Evolutionary conservation across 2,797 vertebrate genomes (phyloP), one percentile per base, ranked within the genome.

Genomic region (Oophaga sylvatica): DNA sequence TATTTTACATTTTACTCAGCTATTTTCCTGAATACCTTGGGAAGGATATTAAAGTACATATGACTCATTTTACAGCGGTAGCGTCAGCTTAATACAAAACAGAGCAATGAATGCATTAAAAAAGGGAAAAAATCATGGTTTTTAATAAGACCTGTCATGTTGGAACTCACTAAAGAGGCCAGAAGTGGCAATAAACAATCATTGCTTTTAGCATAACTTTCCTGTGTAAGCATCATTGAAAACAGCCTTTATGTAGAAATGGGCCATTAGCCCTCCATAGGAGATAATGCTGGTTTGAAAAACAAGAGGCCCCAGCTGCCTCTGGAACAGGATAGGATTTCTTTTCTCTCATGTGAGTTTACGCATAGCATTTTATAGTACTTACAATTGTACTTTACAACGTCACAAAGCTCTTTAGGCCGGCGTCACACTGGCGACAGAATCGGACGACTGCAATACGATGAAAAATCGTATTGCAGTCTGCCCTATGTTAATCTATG

Each of bases 251-350:
- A 48, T 76, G 57, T 48, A 35, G 5, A 62, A 71, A 56, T 19
- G 29, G 70, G 56, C 59, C 22, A 75, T 19, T 22, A 26, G 22
- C 16, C 31, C 29, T 45, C 35, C 71, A 22, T 11, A 73, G 10
- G 10, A 73, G n/a, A 45, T 73, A 73, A 70, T 68, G 63, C n/a
- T 70, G 41, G 45, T 80, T 68, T 80, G 7, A 45, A 81, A 80
- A 73, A 19, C 20, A 10, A 73, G 71, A 29, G 31, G 65, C 22
- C 76, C 53, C 84, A 68, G 84, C 31, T 13, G 65, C 7, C 17
- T 41, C 62, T 75, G 31, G 20, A 41, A 16, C 26, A 41, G 15
- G 29, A 5, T 63, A 53, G 26, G 31, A 22, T 60, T 62, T 3
- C 3, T 35, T 73, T 31, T 41, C 48, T 68, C 76, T 70, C 19